These are phyloP conservation scores for Benitochromis conjunctus DNA, from an alignment of 2,113 vertebrate genomes.

Conservation along the genomic window DNA sequence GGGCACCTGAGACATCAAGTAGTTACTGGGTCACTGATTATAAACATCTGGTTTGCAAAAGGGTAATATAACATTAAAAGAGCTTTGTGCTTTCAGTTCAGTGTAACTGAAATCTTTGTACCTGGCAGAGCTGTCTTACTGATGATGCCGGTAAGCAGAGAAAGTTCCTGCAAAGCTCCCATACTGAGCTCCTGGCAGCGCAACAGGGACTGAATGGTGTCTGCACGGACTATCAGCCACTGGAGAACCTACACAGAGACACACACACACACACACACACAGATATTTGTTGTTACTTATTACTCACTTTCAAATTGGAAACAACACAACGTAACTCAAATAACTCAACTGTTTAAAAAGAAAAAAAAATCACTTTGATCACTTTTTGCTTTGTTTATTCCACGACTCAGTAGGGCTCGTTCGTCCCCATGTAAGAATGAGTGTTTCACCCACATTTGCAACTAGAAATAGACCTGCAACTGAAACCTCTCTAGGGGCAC, in stretches of 20 bases:
- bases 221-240: slow-evolving; percentile 92
- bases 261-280: neutral
- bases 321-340: neutral
- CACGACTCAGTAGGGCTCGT: neutral
- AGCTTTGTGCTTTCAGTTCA: neutral
- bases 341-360: neutral
- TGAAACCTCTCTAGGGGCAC: neutral
- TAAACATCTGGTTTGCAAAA: accelerated
- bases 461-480: neutral
- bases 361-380: accelerated
- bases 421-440: neutral
- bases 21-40: neutral
- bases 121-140: slow-evolving; percentile 96
- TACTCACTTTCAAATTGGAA: neutral
- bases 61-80: neutral
- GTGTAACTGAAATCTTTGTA: slow-evolving; percentile 30
- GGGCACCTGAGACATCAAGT: slow-evolving; percentile 73
- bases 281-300: accelerated
- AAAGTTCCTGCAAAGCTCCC: slow-evolving; percentile 88
- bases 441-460: neutral
- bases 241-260: slow-evolving; percentile 80
- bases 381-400: neutral
- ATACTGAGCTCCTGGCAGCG: slow-evolving; percentile 86
- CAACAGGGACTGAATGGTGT: slow-evolving; percentile 90
- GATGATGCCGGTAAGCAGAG: slow-evolving; percentile 90